These are phyloP conservation scores for Tachysurus vachellii DNA, from an alignment of 2,113 vertebrate genomes.

Conservation along the genomic window DNA sequence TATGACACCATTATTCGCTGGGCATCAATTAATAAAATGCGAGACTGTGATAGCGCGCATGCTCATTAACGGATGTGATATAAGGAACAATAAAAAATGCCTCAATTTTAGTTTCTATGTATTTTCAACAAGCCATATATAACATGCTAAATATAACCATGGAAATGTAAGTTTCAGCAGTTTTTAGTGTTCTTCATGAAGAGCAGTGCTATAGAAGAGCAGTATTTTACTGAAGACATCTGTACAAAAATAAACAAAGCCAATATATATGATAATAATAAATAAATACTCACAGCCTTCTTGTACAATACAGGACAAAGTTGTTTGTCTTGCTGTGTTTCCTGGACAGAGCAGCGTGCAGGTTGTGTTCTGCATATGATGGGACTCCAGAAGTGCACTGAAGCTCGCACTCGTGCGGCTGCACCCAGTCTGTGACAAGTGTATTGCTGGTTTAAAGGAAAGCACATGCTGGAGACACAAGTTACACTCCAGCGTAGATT, in stretches of 20 bases:
- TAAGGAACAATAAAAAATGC: too few species aligned
- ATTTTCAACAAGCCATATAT: neutral
- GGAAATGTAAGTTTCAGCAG: neutral
- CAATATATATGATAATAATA: neutral
- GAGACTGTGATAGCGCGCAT: too few species aligned
- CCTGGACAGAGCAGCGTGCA: conserved; percentile 19
- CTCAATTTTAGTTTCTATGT: too few species aligned
- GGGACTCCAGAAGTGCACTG: neutral
- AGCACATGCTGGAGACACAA: conserved; percentile 12
- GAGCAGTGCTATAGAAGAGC: too few species aligned
- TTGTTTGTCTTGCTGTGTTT: neutral
- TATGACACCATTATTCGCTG: too few species aligned
- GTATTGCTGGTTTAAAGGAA: neutral
- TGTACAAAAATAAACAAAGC: neutral
- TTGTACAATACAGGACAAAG: conserved; percentile 1
- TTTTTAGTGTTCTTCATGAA: neutral
- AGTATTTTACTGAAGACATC: too few species aligned
- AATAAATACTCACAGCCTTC: conserved; percentile 44
- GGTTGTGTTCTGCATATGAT: neutral
- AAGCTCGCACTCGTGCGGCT: neutral
- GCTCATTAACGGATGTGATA: too few species aligned
- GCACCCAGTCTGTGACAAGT: neutral
- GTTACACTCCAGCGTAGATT: neutral
- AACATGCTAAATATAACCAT: neutral
- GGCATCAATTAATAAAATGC: too few species aligned